Conservation (phyloP, 2,113 vertebrate species). For the Megaceryle maxima region DNA sequence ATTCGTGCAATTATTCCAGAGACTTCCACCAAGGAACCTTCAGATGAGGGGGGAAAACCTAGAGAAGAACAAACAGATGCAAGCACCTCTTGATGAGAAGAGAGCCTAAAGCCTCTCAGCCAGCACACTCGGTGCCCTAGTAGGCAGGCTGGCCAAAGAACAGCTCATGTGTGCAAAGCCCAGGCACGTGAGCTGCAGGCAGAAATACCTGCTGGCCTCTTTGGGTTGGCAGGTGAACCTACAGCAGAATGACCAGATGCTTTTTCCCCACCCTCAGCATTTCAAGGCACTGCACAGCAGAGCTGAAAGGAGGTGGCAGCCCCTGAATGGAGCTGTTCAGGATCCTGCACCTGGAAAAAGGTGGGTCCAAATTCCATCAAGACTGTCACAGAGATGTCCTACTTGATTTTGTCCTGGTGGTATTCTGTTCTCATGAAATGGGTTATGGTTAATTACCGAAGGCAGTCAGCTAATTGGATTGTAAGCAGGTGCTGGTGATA, state of each 20-base stretch:
- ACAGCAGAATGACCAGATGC: fast-evolving
- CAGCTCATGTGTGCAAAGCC: neutral
- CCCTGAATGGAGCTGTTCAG: neutral
- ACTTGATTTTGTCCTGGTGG: neutral
- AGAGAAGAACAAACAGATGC: neutral
- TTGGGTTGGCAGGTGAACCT: neutral
- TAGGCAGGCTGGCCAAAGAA: neutral
- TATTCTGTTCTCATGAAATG: neutral
- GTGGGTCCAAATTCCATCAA: neutral
- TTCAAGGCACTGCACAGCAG: neutral
- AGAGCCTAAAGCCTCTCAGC: too few relatives aligned
- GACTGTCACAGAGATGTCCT: neutral
- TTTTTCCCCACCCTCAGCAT: too few relatives aligned
- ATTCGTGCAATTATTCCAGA: neutral
- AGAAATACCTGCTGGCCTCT: neutral
- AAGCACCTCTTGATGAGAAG: neutral
- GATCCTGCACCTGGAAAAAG: neutral
- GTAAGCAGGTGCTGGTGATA: neutral
- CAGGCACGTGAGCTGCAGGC: fast-evolving
- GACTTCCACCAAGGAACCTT: neutral
- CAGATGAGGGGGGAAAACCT: neutral
- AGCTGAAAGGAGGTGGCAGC: neutral
- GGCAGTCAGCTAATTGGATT: neutral
- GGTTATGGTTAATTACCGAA: neutral
- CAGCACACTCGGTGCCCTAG: neutral